Conservation (phyloP, 2,888 invertebrate species). For the Drosophila acutilabella region DNA sequence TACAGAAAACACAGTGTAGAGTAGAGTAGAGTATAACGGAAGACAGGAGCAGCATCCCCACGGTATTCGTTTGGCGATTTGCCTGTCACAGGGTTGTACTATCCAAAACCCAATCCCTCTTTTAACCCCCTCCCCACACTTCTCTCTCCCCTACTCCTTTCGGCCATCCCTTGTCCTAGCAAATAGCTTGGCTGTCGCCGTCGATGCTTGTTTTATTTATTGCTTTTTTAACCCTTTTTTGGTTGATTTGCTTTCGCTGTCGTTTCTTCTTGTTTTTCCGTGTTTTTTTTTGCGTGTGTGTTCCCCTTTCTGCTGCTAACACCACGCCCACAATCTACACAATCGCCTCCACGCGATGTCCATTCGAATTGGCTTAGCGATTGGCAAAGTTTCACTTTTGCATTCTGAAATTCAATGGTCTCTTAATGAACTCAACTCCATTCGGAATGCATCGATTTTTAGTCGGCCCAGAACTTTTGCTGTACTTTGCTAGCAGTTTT, state of each 20-base stretch:
- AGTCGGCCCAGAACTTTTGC: constrained; percentile 29
- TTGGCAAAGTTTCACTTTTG: constrained; percentile 69
- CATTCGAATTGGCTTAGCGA: constrained; percentile 19
- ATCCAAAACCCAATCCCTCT: constrained; percentile 11
- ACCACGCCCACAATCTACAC: constrained; percentile 35
- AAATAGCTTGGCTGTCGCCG: constrained; percentile 83
- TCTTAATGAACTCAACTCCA: constrained; percentile 74
- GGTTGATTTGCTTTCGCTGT: constrained; percentile 55
- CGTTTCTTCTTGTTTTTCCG: constrained; percentile 34
- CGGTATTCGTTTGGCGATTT: constrained; percentile 79
- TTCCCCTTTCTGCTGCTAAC: constrained; percentile 2
- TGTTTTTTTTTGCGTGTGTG: constrained; percentile 6
- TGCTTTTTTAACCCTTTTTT: constrained; percentile 84
- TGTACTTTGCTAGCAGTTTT: constrained; percentile 4
- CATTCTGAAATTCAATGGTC: constrained; percentile 50
- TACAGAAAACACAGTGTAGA: constrained; percentile 13
- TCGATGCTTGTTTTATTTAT: constrained; percentile 84
- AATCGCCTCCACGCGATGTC: constrained; percentile 4
- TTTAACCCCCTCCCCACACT: neutral
- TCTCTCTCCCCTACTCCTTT: neutral
- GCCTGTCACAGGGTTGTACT: constrained; percentile 73
- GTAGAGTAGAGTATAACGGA: constrained; percentile 13
- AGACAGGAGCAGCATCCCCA: constrained; percentile 65
- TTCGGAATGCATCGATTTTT: constrained; percentile 74
- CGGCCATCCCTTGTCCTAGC: constrained; percentile 54